Evolutionary conservation across 2,888 invertebrate genomes (phyloP).

Genomic region (Cheilosia impressa): DNA sequence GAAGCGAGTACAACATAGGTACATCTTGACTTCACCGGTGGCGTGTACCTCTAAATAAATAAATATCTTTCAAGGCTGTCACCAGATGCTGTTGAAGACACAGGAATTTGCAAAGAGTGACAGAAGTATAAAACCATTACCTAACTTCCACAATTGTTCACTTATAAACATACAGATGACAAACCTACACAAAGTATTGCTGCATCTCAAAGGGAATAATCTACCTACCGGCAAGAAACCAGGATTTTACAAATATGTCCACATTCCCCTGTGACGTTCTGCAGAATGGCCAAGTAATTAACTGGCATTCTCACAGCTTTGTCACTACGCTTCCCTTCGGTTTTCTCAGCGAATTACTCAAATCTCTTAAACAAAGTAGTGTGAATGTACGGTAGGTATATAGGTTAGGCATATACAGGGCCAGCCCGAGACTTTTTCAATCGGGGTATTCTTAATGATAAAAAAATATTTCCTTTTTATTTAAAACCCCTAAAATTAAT

Average conservation of each 20-base stretch:
- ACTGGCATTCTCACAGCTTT: constrained; percentile 58
- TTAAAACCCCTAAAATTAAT: too few relatives aligned
- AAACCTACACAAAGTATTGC: not conserved
- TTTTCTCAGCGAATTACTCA: constrained; percentile 43
- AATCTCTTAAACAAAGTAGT: constrained; percentile 51
- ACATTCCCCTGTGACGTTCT: constrained; percentile 45
- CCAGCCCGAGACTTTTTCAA: not conserved
- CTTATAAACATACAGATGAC: not conserved
- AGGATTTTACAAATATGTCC: constrained; percentile 23
- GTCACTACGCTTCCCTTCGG: constrained; percentile 10
- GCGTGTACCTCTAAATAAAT: not conserved
- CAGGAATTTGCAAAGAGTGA: not conserved
- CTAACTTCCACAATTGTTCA: not conserved
- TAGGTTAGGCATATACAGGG: not conserved
- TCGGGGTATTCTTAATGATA: not conserved
- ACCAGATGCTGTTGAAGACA: not conserved
- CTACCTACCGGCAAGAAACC: constrained; percentile 17
- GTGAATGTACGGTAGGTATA: constrained; percentile 35
- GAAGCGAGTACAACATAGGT: too few relatives aligned
- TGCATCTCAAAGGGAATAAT: constrained; percentile 4
- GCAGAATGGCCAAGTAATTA: constrained; percentile 66
- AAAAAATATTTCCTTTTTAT: too few relatives aligned
- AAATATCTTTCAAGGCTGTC: not conserved
- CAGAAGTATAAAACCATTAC: not conserved
- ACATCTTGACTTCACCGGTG: too few relatives aligned